Conservation (phyloP, 2,113 vertebrate species). For the Proteles cristata region DNA sequence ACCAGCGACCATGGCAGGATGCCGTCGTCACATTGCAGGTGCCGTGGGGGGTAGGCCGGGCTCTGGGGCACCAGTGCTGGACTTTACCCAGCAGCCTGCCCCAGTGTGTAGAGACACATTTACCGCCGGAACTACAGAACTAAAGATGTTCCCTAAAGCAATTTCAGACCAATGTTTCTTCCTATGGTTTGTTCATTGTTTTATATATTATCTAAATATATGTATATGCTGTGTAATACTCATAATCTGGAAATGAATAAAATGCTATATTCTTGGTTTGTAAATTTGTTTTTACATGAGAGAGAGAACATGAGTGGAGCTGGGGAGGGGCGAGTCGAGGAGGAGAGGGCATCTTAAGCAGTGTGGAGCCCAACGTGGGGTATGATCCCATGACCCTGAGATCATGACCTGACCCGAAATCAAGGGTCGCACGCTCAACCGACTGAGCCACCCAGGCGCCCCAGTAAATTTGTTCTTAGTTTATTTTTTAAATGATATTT, state of each 20-base stretch:
- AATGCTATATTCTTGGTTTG: constrained; percentile 83
- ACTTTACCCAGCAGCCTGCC: constrained; percentile 13
- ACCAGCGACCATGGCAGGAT: constrained; percentile 56
- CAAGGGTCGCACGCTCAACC: too few relatives aligned
- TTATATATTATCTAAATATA: constrained; percentile 80
- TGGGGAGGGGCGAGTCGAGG: too few relatives aligned
- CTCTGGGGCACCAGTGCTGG: not conserved
- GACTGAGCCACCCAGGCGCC: too few relatives aligned
- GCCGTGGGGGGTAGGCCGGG: not conserved
- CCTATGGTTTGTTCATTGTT: constrained; percentile 80
- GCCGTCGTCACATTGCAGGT: constrained; percentile 19
- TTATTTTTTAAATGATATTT: constrained; percentile 39
- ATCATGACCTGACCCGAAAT: too few relatives aligned
- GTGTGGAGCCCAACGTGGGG: too few relatives aligned
- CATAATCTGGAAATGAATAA: constrained; percentile 84
- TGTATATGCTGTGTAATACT: constrained; percentile 77
- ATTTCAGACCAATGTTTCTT: constrained; percentile 74
- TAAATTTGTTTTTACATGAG: constrained; percentile 76
- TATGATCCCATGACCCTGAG: too few relatives aligned
- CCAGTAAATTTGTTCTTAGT: constrained; percentile 67
- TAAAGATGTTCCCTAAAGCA: constrained; percentile 67
- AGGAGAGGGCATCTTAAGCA: too few relatives aligned
- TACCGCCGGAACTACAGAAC: constrained; percentile 30
- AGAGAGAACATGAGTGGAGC: too few relatives aligned
- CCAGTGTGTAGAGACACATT: constrained; percentile 26